phyloP scores from a whole-genome alignment of 1,140 invertebrate genomes.

The Drosophila sp. region DNA sequence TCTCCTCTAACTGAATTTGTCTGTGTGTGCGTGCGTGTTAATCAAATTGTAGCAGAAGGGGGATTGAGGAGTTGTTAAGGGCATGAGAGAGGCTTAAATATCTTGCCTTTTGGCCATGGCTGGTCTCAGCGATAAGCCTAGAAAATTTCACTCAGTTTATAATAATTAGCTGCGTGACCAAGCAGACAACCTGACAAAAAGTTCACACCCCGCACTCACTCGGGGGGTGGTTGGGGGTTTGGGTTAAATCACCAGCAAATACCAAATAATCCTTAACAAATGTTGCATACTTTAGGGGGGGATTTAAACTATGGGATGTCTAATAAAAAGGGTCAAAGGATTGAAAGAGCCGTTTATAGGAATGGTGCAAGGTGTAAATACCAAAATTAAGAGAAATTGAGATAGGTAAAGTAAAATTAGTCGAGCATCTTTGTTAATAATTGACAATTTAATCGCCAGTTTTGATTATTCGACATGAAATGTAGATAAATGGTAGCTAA shows the following conservation, averaged over 20 bases:
- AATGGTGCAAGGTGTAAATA: neutral
- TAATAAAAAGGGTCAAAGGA: neutral
- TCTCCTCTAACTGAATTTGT: slow-evolving; percentile 54
- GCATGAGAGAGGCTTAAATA: slow-evolving; percentile 33
- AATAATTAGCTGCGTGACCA: slow-evolving; percentile 68
- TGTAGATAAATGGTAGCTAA: no score
- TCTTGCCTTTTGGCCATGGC: slow-evolving; percentile 46
- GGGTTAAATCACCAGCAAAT: slow-evolving; percentile 13
- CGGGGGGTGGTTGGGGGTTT: neutral
- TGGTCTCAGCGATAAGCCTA: slow-evolving; percentile 32
- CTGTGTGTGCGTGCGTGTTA: slow-evolving; percentile 65
- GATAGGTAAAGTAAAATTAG: neutral
- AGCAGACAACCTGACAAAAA: slow-evolving; percentile 13
- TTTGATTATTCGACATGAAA: no score
- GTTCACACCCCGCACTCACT: neutral
- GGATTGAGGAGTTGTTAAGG: neutral
- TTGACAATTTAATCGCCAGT: no score
- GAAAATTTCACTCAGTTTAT: slow-evolving; percentile 61
- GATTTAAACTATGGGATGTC: neutral
- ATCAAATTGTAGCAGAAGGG: slow-evolving; percentile 54
- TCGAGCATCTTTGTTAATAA: no score
- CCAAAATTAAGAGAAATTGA: neutral
- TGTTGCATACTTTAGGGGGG: slow-evolving; percentile 36
- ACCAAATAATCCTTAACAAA: slow-evolving; percentile 43
- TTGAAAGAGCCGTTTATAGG: neutral